These are phyloP conservation scores for Nothobranchius furzeri DNA, from an alignment of 2,113 vertebrate species.

Conservation along the genomic window DNA sequence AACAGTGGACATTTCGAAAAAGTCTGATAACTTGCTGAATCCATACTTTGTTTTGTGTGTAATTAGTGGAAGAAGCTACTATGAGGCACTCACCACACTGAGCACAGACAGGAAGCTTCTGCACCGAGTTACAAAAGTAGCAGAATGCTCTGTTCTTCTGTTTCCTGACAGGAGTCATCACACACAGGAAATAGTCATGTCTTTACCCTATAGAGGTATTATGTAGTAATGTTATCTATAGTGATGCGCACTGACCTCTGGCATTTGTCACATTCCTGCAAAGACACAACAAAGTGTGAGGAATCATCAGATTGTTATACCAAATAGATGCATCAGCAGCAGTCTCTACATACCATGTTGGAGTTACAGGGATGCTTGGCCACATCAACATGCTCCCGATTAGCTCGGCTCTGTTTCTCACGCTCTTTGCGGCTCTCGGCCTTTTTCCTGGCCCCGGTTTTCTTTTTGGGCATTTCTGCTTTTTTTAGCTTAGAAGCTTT, in stretches of 20 bases:
- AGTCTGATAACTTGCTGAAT: background rate
- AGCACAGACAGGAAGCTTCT: slow-evolving; percentile 95
- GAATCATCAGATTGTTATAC: rapidly evolving
- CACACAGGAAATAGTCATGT: background rate
- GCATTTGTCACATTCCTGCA: slow-evolving; percentile 97
- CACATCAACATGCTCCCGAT: slow-evolving; percentile 86
- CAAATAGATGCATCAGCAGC: background rate
- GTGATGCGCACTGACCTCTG: slow-evolving; percentile 83
- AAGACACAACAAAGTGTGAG: slow-evolving; percentile 41
- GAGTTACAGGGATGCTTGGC: slow-evolving; percentile 96
- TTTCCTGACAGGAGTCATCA: slow-evolving; percentile 77
- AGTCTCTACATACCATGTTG: slow-evolving; percentile 76
- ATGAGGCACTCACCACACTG: slow-evolving; percentile 90
- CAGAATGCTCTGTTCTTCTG: slow-evolving; percentile 99
- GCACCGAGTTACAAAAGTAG: slow-evolving; percentile 94
- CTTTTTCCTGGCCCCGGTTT: slow-evolving; percentile 97
- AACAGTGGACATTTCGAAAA: no score
- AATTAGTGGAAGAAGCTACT: background rate
- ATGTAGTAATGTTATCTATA: background rate
- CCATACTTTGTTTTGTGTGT: no score
- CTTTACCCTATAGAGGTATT: background rate
- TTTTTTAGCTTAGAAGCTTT: no score
- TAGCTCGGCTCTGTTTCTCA: slow-evolving; percentile 91
- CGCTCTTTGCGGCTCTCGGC: slow-evolving; percentile 93
- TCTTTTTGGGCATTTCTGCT: slow-evolving; percentile 94